Evolutionary conservation across 2,797 vertebrate species (phyloP), one percentile per base, ranked within the genome.

Genomic region (Labeo calbasu): DNA sequence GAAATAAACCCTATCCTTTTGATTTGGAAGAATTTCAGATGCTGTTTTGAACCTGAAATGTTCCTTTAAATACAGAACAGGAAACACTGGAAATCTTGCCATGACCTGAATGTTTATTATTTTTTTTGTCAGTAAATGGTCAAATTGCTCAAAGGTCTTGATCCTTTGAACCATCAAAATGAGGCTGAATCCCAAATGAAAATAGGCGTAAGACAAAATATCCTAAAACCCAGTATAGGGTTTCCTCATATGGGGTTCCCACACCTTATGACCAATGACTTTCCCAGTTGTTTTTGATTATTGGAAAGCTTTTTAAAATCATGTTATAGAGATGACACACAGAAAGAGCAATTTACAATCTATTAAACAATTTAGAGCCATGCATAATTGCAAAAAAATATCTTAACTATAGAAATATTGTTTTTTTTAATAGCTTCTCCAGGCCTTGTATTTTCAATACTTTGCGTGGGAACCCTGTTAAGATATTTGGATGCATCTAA

Each of bases 71-170:
- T 76, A 59, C 23, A 43, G 88, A 59, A 17, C 17, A 77, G 55
- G n/a, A 77, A 77, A 77, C 75, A 77, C 75, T 77, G 75, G 75
- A 77, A 59, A 59, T 59, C 53, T 59, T 77, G 53, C 73, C 71
- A 55, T 36, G 51, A 40, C 72, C 43, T 63, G 43, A 73, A 77
- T 77, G 75, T 90, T 89, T 77, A 53, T 65, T 71, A 21, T 53
- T 4, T 63, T 63, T 23, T 28, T 51, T 32, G 21, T 78, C 53
- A 70, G 84, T 91, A 86, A 88, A 89, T 90, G 91, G 79, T 84
- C 90, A 86, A 84, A 79, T 46, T 81, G 88, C 87, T 91, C 82
- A 79, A 40, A 82, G 86, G 91, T 90, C 89, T 28, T 14, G 43
- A 68, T 87, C 85, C 85, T 88, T 83, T 86, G 79, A 81, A 59